A percentile compares a stretch with the other conserved stretches of the same genome.
Evolutionary conservation across 2,797 vertebrate species (phyloP).

Genomic region (Miichthys miiuy): DNA sequence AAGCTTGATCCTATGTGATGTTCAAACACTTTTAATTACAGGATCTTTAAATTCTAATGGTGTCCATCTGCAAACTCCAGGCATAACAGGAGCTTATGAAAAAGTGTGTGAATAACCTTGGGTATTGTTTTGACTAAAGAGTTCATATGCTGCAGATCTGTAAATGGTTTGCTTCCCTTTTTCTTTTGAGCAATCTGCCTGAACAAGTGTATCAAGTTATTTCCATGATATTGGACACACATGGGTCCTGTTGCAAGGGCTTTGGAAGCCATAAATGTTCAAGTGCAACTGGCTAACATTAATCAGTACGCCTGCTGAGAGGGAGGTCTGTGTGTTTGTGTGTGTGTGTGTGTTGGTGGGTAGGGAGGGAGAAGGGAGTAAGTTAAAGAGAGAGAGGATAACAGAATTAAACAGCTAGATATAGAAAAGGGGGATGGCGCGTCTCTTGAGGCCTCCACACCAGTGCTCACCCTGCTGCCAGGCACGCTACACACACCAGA

Average conservation of each 20-base stretch:
- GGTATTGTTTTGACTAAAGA: slow-evolving; percentile 37
- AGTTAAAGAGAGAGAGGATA: slow-evolving; percentile 69
- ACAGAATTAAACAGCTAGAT: slow-evolving; percentile 76
- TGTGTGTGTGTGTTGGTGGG: slow-evolving; percentile 34
- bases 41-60: slow-evolving; percentile 60
- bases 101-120: slow-evolving; percentile 25
- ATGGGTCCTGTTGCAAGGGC: slow-evolving; percentile 64
- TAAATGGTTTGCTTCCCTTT: slow-evolving; percentile 56
- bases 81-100: slow-evolving; percentile 18
- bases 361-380: slow-evolving; percentile 48
- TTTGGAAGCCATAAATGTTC: slow-evolving; percentile 74
- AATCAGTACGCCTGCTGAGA: slow-evolving; percentile 74
- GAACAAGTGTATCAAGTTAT: slow-evolving; percentile 76
- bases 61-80: slow-evolving; percentile 47
- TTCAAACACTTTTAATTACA: slow-evolving; percentile 71
- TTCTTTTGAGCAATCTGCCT: slow-evolving; percentile 69
- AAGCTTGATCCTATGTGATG: slow-evolving; percentile 61
- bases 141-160: slow-evolving; percentile 35
- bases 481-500: slow-evolving; percentile 83
- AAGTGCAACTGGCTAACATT: slow-evolving; percentile 74
- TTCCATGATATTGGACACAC: slow-evolving; percentile 60
- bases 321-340: slow-evolving; percentile 48
- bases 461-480: slow-evolving; percentile 83
- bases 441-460: slow-evolving; percentile 80
- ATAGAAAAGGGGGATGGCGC: slow-evolving; percentile 62